Evolutionary conservation across 2,113 vertebrate species (phyloP).

Genomic region (Proteles cristata): DNA sequence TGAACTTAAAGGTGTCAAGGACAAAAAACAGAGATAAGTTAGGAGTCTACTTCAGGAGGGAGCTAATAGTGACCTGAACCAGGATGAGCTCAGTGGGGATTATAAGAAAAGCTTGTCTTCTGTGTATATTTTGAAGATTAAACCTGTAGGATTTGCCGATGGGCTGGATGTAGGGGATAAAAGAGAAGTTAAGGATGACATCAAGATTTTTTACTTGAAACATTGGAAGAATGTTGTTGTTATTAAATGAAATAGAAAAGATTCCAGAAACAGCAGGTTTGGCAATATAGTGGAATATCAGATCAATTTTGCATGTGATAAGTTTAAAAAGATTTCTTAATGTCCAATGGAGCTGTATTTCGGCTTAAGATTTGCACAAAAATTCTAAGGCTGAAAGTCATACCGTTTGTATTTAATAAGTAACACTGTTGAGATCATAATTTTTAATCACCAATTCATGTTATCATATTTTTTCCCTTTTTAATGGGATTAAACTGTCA

Average conservation of each 20-base stretch:
- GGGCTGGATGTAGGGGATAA: not conserved
- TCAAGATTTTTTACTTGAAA: not conserved
- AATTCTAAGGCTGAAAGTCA: not conserved
- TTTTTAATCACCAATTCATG: not conserved
- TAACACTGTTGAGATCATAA: not conserved
- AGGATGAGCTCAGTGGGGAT: rapidly evolving
- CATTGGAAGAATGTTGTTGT: not conserved
- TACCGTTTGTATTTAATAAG: not conserved
- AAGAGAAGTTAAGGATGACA: not conserved
- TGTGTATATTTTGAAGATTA: not conserved
- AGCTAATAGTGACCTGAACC: not conserved
- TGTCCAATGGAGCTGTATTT: not conserved
- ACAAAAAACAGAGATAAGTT: not conserved
- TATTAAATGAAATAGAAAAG: not conserved
- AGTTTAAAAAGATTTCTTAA: not conserved
- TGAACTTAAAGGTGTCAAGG: not conserved
- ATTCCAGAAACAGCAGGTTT: not conserved
- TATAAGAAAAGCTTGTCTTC: not conserved
- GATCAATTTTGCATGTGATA: not conserved
- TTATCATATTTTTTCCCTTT: not conserved
- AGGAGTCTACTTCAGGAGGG: not conserved
- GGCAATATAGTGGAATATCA: not conserved
- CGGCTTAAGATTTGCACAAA: not conserved
- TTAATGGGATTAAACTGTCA: not conserved
- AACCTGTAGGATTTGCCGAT: not conserved